phyloP scores from a whole-genome alignment of 2,888 invertebrate genomes.

The Microctonus aethiopoides region DNA sequence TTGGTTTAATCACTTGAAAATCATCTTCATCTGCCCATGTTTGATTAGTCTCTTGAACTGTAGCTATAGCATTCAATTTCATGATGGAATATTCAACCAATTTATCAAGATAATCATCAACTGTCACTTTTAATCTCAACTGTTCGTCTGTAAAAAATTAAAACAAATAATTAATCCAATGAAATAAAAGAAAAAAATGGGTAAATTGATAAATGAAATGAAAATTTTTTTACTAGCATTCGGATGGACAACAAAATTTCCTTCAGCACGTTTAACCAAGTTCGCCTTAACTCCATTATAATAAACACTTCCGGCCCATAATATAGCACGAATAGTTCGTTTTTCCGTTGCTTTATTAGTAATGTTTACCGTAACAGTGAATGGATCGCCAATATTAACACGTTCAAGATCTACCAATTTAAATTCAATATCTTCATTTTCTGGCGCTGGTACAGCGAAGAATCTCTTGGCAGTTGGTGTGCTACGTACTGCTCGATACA shows the following conservation, averaged over 20 bases:
- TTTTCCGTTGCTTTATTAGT: constrained; percentile 71
- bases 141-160: constrained; percentile 68
- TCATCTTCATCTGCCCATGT: constrained; percentile 87
- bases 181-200: not conserved
- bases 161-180: constrained; percentile 19
- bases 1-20: constrained; percentile 82
- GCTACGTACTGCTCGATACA: constrained; percentile 80
- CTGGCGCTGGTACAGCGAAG: constrained; percentile 72
- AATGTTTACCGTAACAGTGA: constrained; percentile 75
- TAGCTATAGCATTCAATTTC: constrained; percentile 82
- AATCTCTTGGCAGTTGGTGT: constrained; percentile 76
- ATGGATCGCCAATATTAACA: constrained; percentile 77
- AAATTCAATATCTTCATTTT: constrained; percentile 74
- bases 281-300: constrained; percentile 82
- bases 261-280: constrained; percentile 77
- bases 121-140: constrained; percentile 70
- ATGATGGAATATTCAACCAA: constrained; percentile 84
- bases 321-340: constrained; percentile 75
- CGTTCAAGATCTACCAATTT: constrained; percentile 75
- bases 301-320: constrained; percentile 78
- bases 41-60: constrained; percentile 84
- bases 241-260: constrained; percentile 74
- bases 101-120: constrained; percentile 81
- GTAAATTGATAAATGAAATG: constrained; percentile 2
- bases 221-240: constrained; percentile 70